A percentile compares a stretch with the other conserved stretches of the same genome.
phyloP scores from a whole-genome alignment of 2,888 invertebrate genomes.

The Frankliniella fusca region DNA sequence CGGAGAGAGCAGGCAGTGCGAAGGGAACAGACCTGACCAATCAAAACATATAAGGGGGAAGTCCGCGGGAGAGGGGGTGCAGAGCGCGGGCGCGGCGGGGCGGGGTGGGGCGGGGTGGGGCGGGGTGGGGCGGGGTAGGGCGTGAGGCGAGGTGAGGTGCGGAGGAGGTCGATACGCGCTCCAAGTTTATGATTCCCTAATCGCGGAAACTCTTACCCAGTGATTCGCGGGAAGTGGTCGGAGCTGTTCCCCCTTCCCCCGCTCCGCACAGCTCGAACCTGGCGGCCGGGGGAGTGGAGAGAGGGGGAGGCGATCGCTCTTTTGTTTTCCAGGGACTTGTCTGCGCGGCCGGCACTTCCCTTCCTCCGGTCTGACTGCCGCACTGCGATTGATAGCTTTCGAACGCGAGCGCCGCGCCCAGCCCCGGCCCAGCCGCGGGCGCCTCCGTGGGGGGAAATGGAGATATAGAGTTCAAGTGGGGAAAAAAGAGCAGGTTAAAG shows the following conservation, averaged over 20 bases:
- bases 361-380: not conserved
- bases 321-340: no score
- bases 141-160: not conserved
- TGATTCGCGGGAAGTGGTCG: constrained; percentile 18
- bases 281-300: no score
- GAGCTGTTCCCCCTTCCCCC: not conserved
- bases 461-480: no score
- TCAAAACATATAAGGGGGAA: no score
- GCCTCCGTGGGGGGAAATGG: no score
- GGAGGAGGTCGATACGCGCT: not conserved
- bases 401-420: no score
- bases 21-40: no score
- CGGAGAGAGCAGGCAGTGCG: no score
- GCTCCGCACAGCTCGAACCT: no score
- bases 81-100: not conserved
- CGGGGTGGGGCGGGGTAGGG: not conserved
- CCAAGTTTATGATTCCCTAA: constrained; percentile 25
- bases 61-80: not conserved
- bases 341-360: not conserved
- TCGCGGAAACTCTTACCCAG: constrained; percentile 19
- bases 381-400: not conserved
- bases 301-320: not conserved
- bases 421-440: no score
- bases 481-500: no score
- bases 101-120: not conserved